Conservation (phyloP, 2,113 vertebrate genomes). For the Rhinolophus ferrumequinum region DNA sequence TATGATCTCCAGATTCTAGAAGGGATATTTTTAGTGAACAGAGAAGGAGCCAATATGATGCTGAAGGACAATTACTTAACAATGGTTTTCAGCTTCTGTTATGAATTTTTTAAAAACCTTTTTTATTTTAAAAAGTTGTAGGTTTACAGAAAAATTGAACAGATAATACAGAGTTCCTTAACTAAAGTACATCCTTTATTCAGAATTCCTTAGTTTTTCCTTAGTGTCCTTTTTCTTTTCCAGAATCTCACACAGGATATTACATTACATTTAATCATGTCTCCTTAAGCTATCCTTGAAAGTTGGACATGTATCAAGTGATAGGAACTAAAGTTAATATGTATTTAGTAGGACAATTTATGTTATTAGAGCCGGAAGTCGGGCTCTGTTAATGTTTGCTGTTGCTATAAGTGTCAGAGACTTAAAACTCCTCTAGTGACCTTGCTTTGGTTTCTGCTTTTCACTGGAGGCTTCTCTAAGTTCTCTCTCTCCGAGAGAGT, state of each 20-base stretch:
- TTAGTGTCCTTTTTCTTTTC: neutral
- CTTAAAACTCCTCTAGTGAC: neutral
- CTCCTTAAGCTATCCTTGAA: neutral
- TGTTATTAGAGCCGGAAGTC: neutral
- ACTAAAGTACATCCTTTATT: neutral
- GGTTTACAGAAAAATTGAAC: neutral
- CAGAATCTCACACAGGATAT: neutral
- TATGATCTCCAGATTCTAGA: conserved; percentile 1
- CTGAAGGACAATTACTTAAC: conserved; percentile 76
- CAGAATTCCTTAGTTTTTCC: neutral
- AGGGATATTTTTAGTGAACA: conserved; percentile 73
- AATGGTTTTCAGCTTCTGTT: conserved; percentile 73
- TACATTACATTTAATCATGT: neutral
- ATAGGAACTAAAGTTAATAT: neutral
- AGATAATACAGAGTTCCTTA: neutral
- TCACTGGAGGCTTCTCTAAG: neutral
- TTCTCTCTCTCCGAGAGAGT: neutral
- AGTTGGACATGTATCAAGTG: neutral
- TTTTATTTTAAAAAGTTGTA: neutral
- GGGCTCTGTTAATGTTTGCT: neutral
- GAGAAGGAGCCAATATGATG: conserved; percentile 40
- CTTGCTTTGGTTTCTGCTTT: neutral
- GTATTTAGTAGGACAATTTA: neutral
- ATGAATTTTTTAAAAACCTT: conserved; percentile 27
- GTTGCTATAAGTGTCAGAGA: neutral